These are phyloP conservation scores for Cygnus atratus DNA, from an alignment of 2,113 vertebrate genomes.

Conservation along the genomic window DNA sequence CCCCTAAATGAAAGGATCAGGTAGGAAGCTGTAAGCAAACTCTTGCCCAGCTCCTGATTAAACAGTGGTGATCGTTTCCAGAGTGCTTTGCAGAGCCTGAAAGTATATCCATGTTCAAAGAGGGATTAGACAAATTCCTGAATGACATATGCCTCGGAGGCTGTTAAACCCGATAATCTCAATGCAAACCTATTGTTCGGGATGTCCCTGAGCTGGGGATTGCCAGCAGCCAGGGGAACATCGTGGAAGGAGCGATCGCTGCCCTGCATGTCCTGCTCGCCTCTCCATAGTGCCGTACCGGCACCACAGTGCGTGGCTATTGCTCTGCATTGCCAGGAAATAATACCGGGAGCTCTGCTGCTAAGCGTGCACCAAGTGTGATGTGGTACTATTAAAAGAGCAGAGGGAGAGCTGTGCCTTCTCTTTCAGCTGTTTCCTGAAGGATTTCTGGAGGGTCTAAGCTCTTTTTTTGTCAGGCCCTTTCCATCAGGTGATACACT, in stretches of 20 bases:
- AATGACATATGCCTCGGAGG: background rate
- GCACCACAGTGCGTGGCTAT: rapidly evolving
- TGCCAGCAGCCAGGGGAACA: background rate
- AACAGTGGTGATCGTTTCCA: rapidly evolving
- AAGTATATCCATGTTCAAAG: background rate
- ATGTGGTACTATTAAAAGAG: background rate
- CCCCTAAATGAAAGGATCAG: background rate
- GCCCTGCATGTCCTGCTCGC: background rate
- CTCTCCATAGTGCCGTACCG: rapidly evolving
- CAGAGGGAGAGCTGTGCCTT: background rate
- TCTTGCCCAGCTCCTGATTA: background rate
- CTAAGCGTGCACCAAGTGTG: background rate
- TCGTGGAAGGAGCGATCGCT: background rate
- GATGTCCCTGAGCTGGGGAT: background rate
- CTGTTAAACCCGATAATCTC: background rate
- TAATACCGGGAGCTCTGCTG: rapidly evolving
- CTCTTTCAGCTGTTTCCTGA: background rate
- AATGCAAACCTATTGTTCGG: background rate
- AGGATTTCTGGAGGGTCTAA: background rate
- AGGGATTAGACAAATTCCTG: background rate
- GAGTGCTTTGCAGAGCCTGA: background rate
- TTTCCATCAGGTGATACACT: rapidly evolving
- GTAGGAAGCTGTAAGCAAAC: background rate
- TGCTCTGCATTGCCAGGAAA: background rate
- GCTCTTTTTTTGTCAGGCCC: background rate